Conservation (phyloP, 2,888 invertebrate species). For the Pimpla rufipes region DNA sequence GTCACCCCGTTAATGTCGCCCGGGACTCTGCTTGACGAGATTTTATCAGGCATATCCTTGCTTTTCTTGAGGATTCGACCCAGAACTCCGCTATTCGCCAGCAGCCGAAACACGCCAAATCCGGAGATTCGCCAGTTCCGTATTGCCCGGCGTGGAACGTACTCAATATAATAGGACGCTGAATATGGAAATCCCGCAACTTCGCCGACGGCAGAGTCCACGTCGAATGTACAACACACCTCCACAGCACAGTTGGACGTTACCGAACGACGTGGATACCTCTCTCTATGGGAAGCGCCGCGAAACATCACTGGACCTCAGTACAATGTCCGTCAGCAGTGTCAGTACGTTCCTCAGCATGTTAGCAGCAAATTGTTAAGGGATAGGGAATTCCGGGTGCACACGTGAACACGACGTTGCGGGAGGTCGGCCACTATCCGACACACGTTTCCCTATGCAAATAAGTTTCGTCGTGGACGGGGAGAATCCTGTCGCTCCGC, state of each 20-base stretch:
- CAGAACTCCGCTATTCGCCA: slow-evolving; percentile 5
- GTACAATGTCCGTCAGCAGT: slow-evolving; percentile 30
- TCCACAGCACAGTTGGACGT: not conserved
- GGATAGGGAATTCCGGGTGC: slow-evolving; percentile 81
- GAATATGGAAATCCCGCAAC: slow-evolving; percentile 57
- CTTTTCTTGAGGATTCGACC: slow-evolving; percentile 2
- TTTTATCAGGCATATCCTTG: not conserved
- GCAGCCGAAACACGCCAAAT: slow-evolving; percentile 30
- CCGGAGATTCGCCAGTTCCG: not conserved
- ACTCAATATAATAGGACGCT: slow-evolving; percentile 8
- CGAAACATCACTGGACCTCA: slow-evolving; percentile 43
- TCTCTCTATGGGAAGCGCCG: slow-evolving; percentile 7
- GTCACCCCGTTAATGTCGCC: slow-evolving; percentile 64
- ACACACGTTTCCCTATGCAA: slow-evolving; percentile 78
- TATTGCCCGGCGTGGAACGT: slow-evolving; percentile 7
- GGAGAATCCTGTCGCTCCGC: slow-evolving; percentile 42
- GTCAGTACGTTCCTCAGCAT: slow-evolving; percentile 66
- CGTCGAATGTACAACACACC: not conserved
- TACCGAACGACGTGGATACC: not conserved
- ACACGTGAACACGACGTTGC: slow-evolving; percentile 76
- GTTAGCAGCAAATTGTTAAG: slow-evolving; percentile 83
- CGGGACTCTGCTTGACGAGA: slow-evolving; percentile 68
- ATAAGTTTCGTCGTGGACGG: slow-evolving; percentile 72
- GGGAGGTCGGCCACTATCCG: slow-evolving; percentile 58
- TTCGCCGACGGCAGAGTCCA: slow-evolving; percentile 12